phyloP scores from a whole-genome alignment of 2,113 vertebrate species.

The Cinclus cinclus region DNA sequence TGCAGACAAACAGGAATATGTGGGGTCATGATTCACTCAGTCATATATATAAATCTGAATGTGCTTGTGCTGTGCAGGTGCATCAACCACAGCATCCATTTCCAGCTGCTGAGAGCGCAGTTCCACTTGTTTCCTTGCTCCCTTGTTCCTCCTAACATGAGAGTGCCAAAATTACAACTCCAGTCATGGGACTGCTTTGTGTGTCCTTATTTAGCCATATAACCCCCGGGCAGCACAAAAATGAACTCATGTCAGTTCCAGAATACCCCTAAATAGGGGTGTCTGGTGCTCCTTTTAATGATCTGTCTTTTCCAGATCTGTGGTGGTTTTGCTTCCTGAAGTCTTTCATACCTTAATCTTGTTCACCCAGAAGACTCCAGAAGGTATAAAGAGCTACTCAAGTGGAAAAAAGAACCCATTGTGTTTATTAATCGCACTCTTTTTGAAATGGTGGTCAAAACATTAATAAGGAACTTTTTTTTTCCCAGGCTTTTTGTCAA shows the following conservation, averaged over 20 bases:
- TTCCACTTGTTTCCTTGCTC: not conserved
- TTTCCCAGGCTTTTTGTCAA: not conserved
- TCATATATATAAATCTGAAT: not conserved
- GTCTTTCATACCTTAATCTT: not conserved
- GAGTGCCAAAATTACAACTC: not conserved
- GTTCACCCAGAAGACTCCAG: not conserved
- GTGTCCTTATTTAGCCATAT: not conserved
- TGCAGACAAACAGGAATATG: not conserved
- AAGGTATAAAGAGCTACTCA: not conserved
- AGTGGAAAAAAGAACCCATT: not conserved
- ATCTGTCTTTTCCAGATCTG: not conserved
- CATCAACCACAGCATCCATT: not conserved
- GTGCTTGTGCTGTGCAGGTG: not conserved
- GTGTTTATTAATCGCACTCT: not conserved
- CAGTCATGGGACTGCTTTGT: not conserved
- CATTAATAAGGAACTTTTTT: not conserved
- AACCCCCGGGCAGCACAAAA: not conserved
- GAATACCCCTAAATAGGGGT: not conserved
- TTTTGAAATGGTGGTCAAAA: conserved; percentile 1
- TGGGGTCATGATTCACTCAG: not conserved
- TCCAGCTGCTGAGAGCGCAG: not conserved
- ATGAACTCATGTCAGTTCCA: not conserved
- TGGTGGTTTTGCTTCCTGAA: not conserved
- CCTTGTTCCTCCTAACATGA: not conserved
- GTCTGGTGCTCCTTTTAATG: not conserved